Evolutionary conservation across 1,140 invertebrate genomes (phyloP), one percentile per base, ranked within the genome.

Genomic region (Ceratosolen solmsi): DNA sequence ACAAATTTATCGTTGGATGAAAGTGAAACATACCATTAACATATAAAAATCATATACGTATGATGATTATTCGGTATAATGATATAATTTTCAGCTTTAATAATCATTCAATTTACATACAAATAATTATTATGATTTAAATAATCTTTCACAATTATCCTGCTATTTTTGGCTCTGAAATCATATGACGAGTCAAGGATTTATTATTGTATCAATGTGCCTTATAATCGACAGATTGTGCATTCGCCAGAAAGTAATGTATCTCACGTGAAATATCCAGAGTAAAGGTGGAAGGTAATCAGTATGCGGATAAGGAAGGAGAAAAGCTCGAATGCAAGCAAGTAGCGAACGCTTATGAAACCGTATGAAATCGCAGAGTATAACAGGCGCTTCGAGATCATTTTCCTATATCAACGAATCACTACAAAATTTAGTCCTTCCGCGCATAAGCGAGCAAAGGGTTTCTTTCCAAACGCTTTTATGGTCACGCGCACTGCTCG

Each of bases 401-500:
- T 51, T 60, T 79, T 72, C 54, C 25, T 49, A 25, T 27, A 33
- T 49, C 25, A n/a, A 49, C 54, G 78, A 79, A 79, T 79, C 78
- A 79, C 68, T 79, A 79, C 54, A 60, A n/a, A 79, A 79, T 79
- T 79, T 3, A 79, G 68, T 71, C 46, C 27, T 38, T 38, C 74
- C 51, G n/a, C 51, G 49, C n/a, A 33, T 38, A 30, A 25, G 63
- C 27, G 20, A 49, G 49, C 46, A 79, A 79, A 79, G 76, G 76
- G 76, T 79, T 79, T 79, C 76, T 63, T 65, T n/a, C n/a, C 15
- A 15, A 22, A 25, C 56, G 56, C 46, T 30, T 77, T 38, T 25
- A 51, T 58, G 38, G 17, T 5, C 56, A n/a, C 60, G n/a, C 27
- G 9, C 58, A 9, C 33, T 13, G 1, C 0, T 49, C 41, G 63